phyloP scores from a whole-genome alignment of 2,888 invertebrate species.

The Gari tellinella region DNA sequence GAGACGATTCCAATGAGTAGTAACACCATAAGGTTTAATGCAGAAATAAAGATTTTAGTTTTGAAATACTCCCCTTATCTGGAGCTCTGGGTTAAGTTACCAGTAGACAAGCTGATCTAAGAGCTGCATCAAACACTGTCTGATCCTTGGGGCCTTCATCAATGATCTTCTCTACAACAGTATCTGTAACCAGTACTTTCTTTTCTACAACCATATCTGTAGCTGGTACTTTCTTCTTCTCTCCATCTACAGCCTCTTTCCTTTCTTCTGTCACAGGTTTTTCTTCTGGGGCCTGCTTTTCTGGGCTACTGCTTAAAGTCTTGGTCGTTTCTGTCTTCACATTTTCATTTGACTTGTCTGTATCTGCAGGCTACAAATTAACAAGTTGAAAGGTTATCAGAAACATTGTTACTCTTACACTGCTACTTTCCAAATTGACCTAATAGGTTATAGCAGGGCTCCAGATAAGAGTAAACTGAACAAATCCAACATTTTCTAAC shows the following conservation, averaged over 20 bases:
- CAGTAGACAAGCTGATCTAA: conserved; percentile 62
- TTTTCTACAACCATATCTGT: no score
- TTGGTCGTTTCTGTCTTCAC: not conserved
- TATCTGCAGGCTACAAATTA: not conserved
- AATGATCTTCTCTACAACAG: conserved; percentile 43
- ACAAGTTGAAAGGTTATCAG: no score
- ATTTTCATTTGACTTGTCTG: not conserved
- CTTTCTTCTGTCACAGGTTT: not conserved
- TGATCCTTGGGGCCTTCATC: conserved; percentile 66
- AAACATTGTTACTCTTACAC: no score
- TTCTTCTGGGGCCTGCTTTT: not conserved
- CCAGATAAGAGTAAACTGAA: no score
- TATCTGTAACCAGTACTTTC: not conserved
- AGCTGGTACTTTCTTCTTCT: not conserved
- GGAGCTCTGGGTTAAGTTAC: no score
- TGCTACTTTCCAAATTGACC: no score
- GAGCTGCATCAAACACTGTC: conserved; percentile 65
- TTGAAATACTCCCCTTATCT: no score
- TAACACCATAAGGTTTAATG: no score
- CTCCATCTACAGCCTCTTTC: not conserved
- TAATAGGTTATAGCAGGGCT: no score
- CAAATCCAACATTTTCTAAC: no score
- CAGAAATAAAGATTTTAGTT: no score
- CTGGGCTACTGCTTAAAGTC: not conserved
- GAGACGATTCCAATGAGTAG: no score